Conservation (phyloP, 2,113 vertebrate genomes). For the Diadophis punctatus region DNA sequence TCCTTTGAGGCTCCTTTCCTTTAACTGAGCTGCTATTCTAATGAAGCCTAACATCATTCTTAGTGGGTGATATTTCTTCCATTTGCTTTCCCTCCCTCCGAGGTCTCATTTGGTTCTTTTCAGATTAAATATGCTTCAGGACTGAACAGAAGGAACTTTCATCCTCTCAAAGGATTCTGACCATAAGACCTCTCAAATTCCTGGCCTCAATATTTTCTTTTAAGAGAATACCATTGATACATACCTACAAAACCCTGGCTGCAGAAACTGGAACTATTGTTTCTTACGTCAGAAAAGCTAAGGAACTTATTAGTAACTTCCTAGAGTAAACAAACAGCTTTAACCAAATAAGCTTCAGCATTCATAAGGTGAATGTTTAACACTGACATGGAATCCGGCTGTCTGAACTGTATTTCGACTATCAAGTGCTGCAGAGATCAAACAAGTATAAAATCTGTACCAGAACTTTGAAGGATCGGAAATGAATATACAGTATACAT, state of each 20-base stretch:
- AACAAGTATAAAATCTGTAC: neutral
- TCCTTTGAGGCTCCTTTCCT: neutral
- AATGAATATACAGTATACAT: neutral
- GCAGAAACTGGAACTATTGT: neutral
- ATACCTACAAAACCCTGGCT: neutral
- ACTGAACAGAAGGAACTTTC: neutral
- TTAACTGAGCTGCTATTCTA: neutral
- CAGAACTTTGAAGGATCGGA: neutral
- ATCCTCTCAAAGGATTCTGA: neutral
- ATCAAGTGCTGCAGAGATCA: conserved; percentile 29
- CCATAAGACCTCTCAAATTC: neutral
- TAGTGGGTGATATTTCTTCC: neutral
- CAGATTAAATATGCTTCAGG: neutral
- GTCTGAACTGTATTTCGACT: conserved; percentile 32
- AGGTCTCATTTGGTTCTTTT: neutral
- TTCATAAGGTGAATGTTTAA: conserved; percentile 41
- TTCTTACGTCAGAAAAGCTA: conserved; percentile 8
- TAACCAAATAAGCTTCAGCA: conserved; percentile 46
- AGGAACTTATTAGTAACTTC: neutral
- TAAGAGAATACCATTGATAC: neutral
- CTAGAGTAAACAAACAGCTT: conserved; percentile 45
- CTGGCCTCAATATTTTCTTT: neutral
- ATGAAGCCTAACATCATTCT: neutral
- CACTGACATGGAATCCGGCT: conserved; percentile 39
- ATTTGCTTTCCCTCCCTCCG: neutral